These are phyloP conservation scores for Eolophus roseicapilla DNA, from an alignment of 2,113 vertebrate species.

Conservation along the genomic window DNA sequence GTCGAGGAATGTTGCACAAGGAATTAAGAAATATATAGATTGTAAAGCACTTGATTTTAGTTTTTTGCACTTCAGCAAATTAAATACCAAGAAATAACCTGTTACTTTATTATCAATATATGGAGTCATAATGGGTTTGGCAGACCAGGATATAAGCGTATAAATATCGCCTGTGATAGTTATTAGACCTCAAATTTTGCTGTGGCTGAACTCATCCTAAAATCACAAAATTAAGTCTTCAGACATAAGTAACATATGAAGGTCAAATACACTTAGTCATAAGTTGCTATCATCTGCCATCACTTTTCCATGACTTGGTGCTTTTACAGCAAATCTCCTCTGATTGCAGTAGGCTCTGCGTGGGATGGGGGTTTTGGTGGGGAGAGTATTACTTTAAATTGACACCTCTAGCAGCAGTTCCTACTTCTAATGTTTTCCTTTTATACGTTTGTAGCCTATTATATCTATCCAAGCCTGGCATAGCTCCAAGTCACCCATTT, in stretches of 20 bases:
- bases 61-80: background rate
- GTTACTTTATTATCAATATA: background rate
- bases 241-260: background rate
- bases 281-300: background rate
- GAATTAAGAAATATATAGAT: background rate
- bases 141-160: background rate
- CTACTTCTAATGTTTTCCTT: background rate
- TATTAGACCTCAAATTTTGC: background rate
- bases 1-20: background rate
- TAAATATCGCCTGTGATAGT: background rate
- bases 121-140: background rate
- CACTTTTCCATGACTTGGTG: background rate
- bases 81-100: background rate
- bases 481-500: constrained; percentile 26
- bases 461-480: background rate
- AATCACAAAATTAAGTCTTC: background rate
- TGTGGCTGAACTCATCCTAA: background rate
- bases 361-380: background rate
- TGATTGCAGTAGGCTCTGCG: background rate
- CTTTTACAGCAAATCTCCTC: background rate
- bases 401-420: background rate
- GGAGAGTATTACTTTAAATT: background rate
- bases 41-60: background rate
- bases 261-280: background rate
- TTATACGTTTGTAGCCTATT: background rate